Percentiles rank a stretch among this genome's conserved stretches.
Evolutionary conservation across 2,797 vertebrate genomes (phyloP).

Genomic region (Caiman crocodilus): DNA sequence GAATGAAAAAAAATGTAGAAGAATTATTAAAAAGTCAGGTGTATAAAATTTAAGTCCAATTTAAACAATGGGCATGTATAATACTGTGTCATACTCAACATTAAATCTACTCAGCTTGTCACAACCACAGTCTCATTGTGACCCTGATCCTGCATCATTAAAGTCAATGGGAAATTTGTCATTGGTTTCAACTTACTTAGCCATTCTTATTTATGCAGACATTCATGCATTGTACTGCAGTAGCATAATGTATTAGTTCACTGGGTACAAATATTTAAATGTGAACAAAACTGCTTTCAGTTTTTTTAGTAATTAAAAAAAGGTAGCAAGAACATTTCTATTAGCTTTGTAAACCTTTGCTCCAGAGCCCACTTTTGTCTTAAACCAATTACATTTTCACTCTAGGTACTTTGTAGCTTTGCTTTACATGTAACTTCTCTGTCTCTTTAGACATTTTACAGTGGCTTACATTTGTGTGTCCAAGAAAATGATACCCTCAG

Average conservation of each 20-base stretch:
- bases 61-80: neutral
- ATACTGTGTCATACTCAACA: neutral
- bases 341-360: neutral
- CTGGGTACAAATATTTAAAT: neutral
- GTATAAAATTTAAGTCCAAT: neutral
- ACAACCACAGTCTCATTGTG: accelerated
- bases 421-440: neutral
- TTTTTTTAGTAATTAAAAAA: slow-evolving; percentile 21
- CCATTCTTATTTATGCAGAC: slow-evolving; percentile 21
- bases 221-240: neutral
- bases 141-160: neutral
- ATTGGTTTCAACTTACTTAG: neutral
- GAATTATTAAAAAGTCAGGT: neutral
- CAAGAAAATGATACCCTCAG: neutral
- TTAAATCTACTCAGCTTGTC: neutral
- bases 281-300: slow-evolving; percentile 8
- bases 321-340: neutral
- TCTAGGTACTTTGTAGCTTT: neutral
- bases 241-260: neutral
- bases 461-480: neutral
- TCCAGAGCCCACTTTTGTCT: accelerated
- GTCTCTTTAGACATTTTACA: neutral
- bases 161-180: neutral
- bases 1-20: neutral
- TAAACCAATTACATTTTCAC: no score